These are phyloP conservation scores for Acrobasis suavella DNA, from an alignment of 2,888 invertebrate genomes.

Conservation along the genomic window DNA sequence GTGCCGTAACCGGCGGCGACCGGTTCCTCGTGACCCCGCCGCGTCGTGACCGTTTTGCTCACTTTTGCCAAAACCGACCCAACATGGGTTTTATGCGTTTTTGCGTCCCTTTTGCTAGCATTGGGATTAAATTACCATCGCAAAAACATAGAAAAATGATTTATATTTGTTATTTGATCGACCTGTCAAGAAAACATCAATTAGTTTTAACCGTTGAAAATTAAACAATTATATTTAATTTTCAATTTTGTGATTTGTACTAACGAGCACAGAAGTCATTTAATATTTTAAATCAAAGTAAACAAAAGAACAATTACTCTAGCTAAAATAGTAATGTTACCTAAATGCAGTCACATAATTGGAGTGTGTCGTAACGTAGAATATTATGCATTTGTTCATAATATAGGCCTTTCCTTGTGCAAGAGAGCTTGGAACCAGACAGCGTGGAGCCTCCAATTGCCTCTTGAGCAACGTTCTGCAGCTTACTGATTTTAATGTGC, in stretches of 20 bases:
- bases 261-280: neutral
- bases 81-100: neutral
- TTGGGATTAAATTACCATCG: neutral
- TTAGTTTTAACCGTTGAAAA: neutral
- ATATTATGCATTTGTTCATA: slow-evolving; percentile 17
- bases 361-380: neutral
- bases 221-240: neutral
- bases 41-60: slow-evolving; percentile 42
- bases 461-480: slow-evolving; percentile 16
- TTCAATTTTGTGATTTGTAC: neutral
- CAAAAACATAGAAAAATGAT: neutral
- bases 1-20: slow-evolving; percentile 50
- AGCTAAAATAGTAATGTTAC: neutral
- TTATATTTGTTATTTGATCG: slow-evolving; percentile 2
- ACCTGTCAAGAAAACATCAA: neutral
- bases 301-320: neutral
- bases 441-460: slow-evolving; percentile 17
- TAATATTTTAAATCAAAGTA: neutral
- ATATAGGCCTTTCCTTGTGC: slow-evolving; percentile 16
- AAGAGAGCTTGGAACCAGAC: slow-evolving; percentile 18
- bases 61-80: slow-evolving; percentile 29
- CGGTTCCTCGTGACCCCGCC: slow-evolving; percentile 53
- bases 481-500: neutral
- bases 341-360: neutral
- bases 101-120: slow-evolving; percentile 3